These are phyloP conservation scores for Brotogeris chrysoptera DNA, from an alignment of 2,797 vertebrate species.

Conservation along the genomic window DNA sequence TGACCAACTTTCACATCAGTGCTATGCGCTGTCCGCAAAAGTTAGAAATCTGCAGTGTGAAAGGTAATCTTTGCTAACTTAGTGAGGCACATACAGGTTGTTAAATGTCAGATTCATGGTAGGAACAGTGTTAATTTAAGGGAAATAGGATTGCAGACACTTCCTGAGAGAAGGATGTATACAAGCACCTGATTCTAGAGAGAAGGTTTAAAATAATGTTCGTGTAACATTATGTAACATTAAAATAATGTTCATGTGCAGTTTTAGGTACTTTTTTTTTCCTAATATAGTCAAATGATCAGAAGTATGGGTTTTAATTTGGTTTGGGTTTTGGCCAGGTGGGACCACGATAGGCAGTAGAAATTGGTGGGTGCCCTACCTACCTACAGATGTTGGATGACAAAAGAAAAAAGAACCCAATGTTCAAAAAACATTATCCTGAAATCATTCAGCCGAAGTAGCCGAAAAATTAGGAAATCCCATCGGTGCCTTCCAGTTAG, in stretches of 20 bases:
- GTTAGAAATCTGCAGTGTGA: background rate
- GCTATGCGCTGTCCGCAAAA: background rate
- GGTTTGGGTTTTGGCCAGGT: background rate
- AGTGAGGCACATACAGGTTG: background rate
- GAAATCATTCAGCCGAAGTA: background rate
- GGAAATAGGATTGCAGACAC: background rate
- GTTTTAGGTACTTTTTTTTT: background rate
- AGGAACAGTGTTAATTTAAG: background rate
- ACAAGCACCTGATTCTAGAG: background rate
- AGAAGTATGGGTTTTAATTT: background rate
- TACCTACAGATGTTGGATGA: background rate
- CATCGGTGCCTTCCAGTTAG: background rate
- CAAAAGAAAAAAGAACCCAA: background rate
- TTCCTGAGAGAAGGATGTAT: background rate
- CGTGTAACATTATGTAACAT: background rate
- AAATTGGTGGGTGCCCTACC: background rate
- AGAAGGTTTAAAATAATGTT: background rate
- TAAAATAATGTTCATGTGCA: background rate
- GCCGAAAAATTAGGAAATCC: background rate
- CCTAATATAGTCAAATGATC: background rate
- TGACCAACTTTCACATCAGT: background rate
- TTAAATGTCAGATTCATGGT: background rate
- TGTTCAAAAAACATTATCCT: background rate
- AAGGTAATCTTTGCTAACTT: background rate
- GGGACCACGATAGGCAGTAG: background rate